Evolutionary conservation across 1,140 invertebrate genomes (phyloP).

Genomic region (Latrodectus geometricus): DNA sequence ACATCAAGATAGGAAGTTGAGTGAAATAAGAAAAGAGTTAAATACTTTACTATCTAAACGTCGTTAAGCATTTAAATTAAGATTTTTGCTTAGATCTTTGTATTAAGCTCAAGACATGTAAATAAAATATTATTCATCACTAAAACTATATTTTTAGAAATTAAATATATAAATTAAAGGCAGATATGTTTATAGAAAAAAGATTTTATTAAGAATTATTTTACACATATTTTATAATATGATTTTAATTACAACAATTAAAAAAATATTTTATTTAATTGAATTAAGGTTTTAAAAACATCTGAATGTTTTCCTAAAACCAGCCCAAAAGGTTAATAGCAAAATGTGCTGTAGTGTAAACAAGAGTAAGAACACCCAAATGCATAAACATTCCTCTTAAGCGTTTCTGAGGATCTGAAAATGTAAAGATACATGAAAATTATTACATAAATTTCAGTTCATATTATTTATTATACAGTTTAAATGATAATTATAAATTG

Average conservation of each 20-base stretch:
- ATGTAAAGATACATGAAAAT: conserved; percentile 20
- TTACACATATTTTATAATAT: background rate
- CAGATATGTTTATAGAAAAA: background rate
- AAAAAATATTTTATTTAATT: background rate
- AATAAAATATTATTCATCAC: conserved; percentile 40
- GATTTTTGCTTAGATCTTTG: background rate
- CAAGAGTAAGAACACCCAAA: conserved; percentile 68
- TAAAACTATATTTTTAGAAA: too few species aligned
- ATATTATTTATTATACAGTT: too few species aligned
- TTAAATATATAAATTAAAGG: too few species aligned
- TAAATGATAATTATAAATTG: too few species aligned
- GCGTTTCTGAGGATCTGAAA: conserved; percentile 69
- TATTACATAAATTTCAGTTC: too few species aligned
- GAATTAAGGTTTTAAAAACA: background rate
- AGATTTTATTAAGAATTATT: background rate
- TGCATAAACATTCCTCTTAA: conserved; percentile 70
- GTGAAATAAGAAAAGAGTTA: conserved; percentile 55
- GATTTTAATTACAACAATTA: background rate
- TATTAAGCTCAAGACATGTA: conserved; percentile 36
- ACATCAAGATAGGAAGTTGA: conserved; percentile 55
- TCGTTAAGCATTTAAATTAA: conserved; percentile 16
- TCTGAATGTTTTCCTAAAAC: conserved; percentile 49
- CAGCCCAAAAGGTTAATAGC: conserved; percentile 66
- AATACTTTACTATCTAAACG: conserved; percentile 44
- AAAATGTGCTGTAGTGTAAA: conserved; percentile 67